Evolutionary conservation across 2,797 vertebrate species (phyloP).

Genomic region (Halcyon smyrnensis): DNA sequence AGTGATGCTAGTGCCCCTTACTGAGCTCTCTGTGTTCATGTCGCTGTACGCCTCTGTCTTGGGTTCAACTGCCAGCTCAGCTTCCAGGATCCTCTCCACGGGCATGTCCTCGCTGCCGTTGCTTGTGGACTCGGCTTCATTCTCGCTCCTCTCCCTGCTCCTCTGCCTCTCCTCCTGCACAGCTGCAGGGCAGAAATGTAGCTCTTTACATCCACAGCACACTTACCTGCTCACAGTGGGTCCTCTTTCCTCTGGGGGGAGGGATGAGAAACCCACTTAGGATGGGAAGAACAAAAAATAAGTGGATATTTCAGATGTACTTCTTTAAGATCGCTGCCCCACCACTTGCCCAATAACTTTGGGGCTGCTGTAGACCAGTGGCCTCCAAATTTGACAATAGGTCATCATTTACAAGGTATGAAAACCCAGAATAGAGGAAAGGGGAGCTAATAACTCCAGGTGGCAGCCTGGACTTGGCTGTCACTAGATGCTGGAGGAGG

Average conservation of each 20-base stretch:
- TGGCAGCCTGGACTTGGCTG: background rate
- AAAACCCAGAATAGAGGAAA: background rate
- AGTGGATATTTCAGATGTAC: background rate
- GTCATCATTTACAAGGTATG: background rate
- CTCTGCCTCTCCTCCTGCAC: constrained; percentile 97
- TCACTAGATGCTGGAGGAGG: background rate
- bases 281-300: background rate
- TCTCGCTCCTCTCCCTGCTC: constrained; percentile 90
- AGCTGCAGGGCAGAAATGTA: constrained; percentile 73
- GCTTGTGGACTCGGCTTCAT: constrained; percentile 87
- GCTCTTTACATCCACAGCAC: background rate
- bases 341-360: background rate
- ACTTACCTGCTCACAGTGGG: background rate
- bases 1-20: constrained; percentile 60
- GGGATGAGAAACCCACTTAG: background rate
- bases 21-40: constrained; percentile 86
- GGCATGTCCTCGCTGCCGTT: constrained; percentile 92
- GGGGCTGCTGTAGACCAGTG: background rate
- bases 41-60: constrained; percentile 90
- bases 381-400: background rate
- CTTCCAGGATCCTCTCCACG: constrained; percentile 95
- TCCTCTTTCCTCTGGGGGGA: background rate
- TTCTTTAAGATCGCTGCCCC: background rate
- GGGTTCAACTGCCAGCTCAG: constrained; percentile 93
- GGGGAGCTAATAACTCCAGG: background rate